These are phyloP conservation scores for Campaea margaritaria DNA, from an alignment of 2,888 invertebrate species.

Conservation along the genomic window DNA sequence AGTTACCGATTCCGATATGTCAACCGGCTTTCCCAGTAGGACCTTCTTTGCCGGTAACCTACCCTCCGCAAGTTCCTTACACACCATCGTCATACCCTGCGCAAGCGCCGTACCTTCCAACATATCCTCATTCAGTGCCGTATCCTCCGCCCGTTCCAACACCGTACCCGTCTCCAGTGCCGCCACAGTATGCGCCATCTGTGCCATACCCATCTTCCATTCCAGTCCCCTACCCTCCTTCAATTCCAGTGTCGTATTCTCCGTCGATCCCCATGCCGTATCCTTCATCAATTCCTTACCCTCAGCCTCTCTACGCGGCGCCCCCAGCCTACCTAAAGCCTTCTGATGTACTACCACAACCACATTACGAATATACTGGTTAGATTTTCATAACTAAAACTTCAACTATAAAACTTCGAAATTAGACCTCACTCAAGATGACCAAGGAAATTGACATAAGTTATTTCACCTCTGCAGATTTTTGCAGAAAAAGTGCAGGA, in stretches of 20 bases:
- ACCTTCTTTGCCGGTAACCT: constrained; percentile 9
- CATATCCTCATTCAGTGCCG: constrained; percentile 18
- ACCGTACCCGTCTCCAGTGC: constrained; percentile 7
- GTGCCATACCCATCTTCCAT: neutral
- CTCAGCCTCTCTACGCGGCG: constrained; percentile 9
- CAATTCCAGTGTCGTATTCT: constrained; percentile 13
- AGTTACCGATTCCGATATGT: constrained; percentile 10
- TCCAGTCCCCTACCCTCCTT: neutral
- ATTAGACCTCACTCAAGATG: neutral
- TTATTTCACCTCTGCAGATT: too few relatives aligned
- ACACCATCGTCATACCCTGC: constrained; percentile 30
- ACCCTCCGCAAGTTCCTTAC: constrained; percentile 19
- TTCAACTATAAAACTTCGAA: neutral
- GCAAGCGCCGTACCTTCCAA: constrained; percentile 32
- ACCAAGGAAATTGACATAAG: too few relatives aligned
- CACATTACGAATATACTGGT: constrained; percentile 23
- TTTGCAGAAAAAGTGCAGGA: too few relatives aligned
- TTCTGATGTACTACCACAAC: constrained; percentile 24
- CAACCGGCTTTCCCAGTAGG: constrained; percentile 16
- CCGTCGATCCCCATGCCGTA: neutral
- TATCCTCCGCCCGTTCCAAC: constrained; percentile 3
- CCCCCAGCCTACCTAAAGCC: constrained; percentile 25
- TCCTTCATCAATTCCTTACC: constrained; percentile 11
- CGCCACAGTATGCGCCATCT: neutral
- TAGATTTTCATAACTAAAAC: constrained; percentile 5